These are phyloP conservation scores for Ondatra zibethicus DNA, from an alignment of 2,113 vertebrate genomes.

Conservation along the genomic window DNA sequence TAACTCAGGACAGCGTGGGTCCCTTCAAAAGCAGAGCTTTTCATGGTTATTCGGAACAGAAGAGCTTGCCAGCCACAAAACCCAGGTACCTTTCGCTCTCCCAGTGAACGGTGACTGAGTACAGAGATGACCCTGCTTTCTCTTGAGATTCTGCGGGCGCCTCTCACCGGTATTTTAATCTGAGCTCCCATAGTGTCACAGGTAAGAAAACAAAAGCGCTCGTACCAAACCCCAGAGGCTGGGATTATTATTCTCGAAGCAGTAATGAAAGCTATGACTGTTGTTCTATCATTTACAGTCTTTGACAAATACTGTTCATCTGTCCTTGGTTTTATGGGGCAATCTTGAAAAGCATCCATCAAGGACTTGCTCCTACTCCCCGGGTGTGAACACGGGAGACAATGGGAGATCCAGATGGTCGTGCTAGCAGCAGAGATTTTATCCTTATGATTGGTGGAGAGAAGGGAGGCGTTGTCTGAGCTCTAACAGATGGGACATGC, in stretches of 20 bases:
- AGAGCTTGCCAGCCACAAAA: not conserved
- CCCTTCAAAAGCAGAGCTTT: not conserved
- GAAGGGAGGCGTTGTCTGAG: conserved; percentile 46
- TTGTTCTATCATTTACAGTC: conserved; percentile 47
- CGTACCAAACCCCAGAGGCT: conserved; percentile 24
- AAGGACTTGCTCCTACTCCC: conserved; percentile 60
- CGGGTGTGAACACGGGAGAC: conserved; percentile 64
- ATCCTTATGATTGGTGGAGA: conserved; percentile 57
- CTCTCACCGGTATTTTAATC: not conserved
- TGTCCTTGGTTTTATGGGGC: conserved; percentile 70
- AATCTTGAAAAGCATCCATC: conserved; percentile 65
- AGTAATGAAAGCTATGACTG: conserved; percentile 35
- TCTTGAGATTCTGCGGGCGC: not conserved
- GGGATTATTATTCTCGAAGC: conserved; percentile 58
- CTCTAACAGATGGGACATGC: conserved; percentile 66
- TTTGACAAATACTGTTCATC: conserved; percentile 61
- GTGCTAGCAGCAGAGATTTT: conserved; percentile 32
- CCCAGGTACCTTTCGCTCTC: not conserved
- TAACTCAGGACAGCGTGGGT: conserved; percentile 27
- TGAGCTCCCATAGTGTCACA: not conserved
- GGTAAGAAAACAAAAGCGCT: not conserved
- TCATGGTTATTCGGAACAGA: conserved; percentile 23
- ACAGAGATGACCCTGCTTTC: conserved; percentile 21
- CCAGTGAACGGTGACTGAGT: conserved; percentile 11
- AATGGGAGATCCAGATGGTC: conserved; percentile 72